A percentile compares a stretch with the other conserved stretches of the same genome.
These are phyloP conservation scores for Heliconius charithonia DNA, from an alignment of 2,888 invertebrate genomes.

Conservation along the genomic window DNA sequence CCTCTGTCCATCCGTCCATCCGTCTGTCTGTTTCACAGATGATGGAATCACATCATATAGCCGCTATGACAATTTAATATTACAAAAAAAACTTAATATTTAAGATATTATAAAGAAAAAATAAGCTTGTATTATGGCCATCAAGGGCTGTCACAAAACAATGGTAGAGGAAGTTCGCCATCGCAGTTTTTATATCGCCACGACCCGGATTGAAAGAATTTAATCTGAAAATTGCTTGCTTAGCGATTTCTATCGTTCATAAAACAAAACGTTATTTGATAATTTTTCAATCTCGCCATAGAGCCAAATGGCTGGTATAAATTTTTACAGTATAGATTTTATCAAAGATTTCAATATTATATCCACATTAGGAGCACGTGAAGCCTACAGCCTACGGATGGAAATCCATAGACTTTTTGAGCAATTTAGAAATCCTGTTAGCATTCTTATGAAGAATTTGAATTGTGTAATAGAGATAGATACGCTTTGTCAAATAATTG, in stretches of 20 bases:
- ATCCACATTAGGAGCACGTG: not conserved
- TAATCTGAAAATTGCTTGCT: conserved; percentile 78
- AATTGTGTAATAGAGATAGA: not conserved
- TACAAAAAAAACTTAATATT: no score
- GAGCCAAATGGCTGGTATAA: conserved; percentile 17
- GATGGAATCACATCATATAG: no score
- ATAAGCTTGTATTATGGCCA: not conserved
- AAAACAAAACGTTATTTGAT: conserved; percentile 56
- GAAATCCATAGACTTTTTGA: not conserved
- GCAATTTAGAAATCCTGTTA: not conserved
- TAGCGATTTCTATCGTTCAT: conserved; percentile 68
- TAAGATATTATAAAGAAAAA: not conserved
- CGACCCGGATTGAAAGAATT: conserved; percentile 73
- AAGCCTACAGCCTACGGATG: no score
- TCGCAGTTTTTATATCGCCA: conserved; percentile 67
- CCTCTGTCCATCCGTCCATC: no score
- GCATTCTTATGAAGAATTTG: not conserved
- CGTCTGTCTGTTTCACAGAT: no score
- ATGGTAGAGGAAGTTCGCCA: conserved; percentile 54
- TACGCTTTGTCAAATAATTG: not conserved
- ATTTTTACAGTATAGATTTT: conserved; percentile 15
- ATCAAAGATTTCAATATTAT: conserved; percentile 18
- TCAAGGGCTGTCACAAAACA: conserved; percentile 7
- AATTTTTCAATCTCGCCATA: conserved; percentile 31
- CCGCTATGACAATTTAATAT: no score